phyloP scores from a whole-genome alignment of 2,797 vertebrate species.

The Poecilia velifera region DNA sequence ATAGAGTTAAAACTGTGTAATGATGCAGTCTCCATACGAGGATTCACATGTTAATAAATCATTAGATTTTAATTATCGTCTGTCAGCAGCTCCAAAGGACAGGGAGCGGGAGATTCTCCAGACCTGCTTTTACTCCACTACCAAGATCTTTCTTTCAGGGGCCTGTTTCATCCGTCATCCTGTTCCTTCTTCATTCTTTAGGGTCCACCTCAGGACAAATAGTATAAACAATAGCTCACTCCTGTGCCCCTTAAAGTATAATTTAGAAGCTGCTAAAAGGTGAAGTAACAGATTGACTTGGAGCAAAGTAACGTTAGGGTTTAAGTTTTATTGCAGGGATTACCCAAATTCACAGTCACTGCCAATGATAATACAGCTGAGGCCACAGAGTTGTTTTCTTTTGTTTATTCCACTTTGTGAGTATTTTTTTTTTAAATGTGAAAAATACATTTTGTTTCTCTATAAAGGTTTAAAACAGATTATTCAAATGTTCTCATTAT shows the following conservation, averaged over 20 bases:
- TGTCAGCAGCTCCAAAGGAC: slow-evolving; percentile 75
- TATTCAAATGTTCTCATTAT: not conserved
- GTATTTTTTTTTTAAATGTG: not conserved
- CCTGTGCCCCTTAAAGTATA: slow-evolving; percentile 32
- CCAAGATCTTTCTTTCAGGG: slow-evolving; percentile 41
- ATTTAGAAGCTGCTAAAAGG: slow-evolving; percentile 51
- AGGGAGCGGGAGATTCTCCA: slow-evolving; percentile 79
- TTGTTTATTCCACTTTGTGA: slow-evolving; percentile 23
- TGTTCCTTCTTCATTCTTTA: slow-evolving; percentile 17
- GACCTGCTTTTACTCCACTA: slow-evolving; percentile 63
- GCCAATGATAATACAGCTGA: slow-evolving; percentile 45
- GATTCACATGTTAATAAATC: slow-evolving; percentile 81
- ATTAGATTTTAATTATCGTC: slow-evolving; percentile 84
- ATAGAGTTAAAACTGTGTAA: slow-evolving; percentile 45
- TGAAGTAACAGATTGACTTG: slow-evolving; percentile 26
- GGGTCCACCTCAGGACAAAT: slow-evolving; percentile 30
- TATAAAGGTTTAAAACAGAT: not conserved
- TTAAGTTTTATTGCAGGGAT: slow-evolving; percentile 30
- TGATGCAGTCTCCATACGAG: slow-evolving; percentile 79
- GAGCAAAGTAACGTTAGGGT: slow-evolving; percentile 23
- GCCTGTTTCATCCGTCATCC: slow-evolving; percentile 51
- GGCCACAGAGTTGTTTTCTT: slow-evolving; percentile 33
- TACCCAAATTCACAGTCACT: slow-evolving; percentile 34
- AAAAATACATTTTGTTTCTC: not conserved
- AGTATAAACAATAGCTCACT: slow-evolving; percentile 44